Percentiles rank a stretch among this genome's conserved stretches.
phyloP scores from a whole-genome alignment of 2,888 invertebrate species.

The Tinea trinotella region DNA sequence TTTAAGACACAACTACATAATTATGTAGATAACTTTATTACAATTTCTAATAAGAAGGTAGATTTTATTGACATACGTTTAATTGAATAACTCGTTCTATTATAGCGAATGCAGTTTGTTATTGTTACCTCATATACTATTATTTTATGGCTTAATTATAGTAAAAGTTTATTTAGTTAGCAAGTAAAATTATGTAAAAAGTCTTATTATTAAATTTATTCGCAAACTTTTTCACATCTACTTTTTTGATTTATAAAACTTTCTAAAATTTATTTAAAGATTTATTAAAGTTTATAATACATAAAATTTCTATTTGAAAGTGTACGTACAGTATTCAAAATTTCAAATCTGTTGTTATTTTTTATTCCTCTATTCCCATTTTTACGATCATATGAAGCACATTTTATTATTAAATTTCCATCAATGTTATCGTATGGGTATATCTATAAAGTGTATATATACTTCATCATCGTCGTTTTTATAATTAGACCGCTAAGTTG shows the following conservation, averaged over 20 bases:
- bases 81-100: neutral
- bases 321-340: neutral
- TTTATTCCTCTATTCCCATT: neutral
- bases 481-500: slow-evolving; percentile 15
- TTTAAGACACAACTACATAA: neutral
- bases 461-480: slow-evolving; percentile 14
- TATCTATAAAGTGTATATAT: slow-evolving; percentile 9
- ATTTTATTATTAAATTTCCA: neutral
- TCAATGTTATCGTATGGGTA: neutral
- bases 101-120: too few species aligned
- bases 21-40: slow-evolving; percentile 6
- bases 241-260: too few species aligned
- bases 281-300: too few species aligned
- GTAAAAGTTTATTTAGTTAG: too few species aligned
- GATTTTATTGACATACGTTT: neutral
- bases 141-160: too few species aligned
- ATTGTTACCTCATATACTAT: too few species aligned
- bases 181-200: too few species aligned
- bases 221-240: too few species aligned
- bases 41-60: neutral
- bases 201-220: too few species aligned
- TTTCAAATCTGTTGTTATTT: neutral
- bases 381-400: neutral
- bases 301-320: neutral
- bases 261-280: too few species aligned